Evolutionary conservation across 2,113 vertebrate genomes (phyloP), one percentile per base, ranked within the genome.

Genomic region (Heteronetta atricapilla): DNA sequence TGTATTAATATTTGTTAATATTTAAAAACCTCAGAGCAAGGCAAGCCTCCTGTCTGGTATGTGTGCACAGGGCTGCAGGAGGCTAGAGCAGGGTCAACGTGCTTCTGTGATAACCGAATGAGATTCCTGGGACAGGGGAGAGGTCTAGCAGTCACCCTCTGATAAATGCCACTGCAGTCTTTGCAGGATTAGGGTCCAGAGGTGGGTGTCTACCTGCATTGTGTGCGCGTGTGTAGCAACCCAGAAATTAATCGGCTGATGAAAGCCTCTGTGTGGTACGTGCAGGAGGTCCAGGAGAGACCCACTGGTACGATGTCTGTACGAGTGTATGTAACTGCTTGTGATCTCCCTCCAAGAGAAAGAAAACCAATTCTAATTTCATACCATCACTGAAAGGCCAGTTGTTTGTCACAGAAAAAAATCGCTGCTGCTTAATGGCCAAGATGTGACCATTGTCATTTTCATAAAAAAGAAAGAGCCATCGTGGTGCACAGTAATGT

Each of bases 301-400:
- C 48, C 60, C 11, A 6, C 28, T 42, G 46, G 8, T 8, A 11
- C 46, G 42, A 22, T n/a, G 33, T 11, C 55, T 26, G 23, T 19
- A 59, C 0, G 4, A 86, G 36, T 0, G 0, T 31, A 2, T 44
- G 40, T 29, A 50, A 40, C 60, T 42, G 44, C 28, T 73, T 63
- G 64, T 67, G 33, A 63, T 31, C 34, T 77, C 63, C 34, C 31
- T 68, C 59, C 21, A 25, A 46, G 29, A 73, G 44, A 56, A 77
- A 72, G 38, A 76, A 77, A 77, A 25, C 8, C 23, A 50, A 23
- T 72, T 72, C n/a, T 67, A 5, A 22, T 70, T 70, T 72, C 33
- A 28, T 40, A 20, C 12, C 23, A 13, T 25, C 33, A 6, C 19
- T 72, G 82, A 58, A 81, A 86, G 33, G 40, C 53, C 76, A 33